Base-by-base conservation (phyloP, 1,140 invertebrate species). In the Kradibia gibbosae region DNA sequence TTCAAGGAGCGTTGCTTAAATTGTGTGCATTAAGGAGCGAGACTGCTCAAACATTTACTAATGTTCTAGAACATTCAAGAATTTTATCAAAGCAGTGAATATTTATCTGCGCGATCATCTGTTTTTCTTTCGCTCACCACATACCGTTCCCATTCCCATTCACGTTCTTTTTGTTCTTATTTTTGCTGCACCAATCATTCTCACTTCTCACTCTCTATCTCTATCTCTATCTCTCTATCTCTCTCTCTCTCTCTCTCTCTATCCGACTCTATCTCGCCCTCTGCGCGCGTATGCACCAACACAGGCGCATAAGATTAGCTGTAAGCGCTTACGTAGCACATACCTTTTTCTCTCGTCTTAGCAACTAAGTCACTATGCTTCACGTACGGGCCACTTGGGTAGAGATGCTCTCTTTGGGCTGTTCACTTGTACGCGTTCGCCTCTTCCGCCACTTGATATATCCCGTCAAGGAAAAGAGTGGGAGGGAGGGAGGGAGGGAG, bases 281-380 rank as follows among this genome's bases (percentile, higher is more conserved):
- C 28, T 75, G 25, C 22, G 11, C 70, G 28, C 42, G 36, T 65
- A 31, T 34, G 13, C 25, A n/a, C 3, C 0, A n/a, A n/a, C 53
- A 45, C 57, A 55, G 4, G n/a, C 4, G 20, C 39, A 67, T 67
- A 39, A 3, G 62, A n/a, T 39, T 67, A 67, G 62, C 75, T 82
- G 81, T 86, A 85, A 85, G 84, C 84, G 82, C 84, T 86, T 83
- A 84, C 79, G 77, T 80, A 84, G 83, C 83, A 83, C 84, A 83
- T 85, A 85, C 76, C 82, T 85, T 57, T 81, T 75, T 57, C 60
- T 81, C 60, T 60, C 57, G 17, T 28, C 31, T 80, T 62, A 45
- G 53, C 28, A 71, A 7, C 67, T n/a, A 53, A 34, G 36, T 42
- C 42, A 25, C 36, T 71, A 20, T 71, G 13, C 39, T 25, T 71